Evolutionary conservation across 1,140 invertebrate species (phyloP), one percentile per base, ranked within the genome.

Genomic region (Steinernema khuongi): DNA sequence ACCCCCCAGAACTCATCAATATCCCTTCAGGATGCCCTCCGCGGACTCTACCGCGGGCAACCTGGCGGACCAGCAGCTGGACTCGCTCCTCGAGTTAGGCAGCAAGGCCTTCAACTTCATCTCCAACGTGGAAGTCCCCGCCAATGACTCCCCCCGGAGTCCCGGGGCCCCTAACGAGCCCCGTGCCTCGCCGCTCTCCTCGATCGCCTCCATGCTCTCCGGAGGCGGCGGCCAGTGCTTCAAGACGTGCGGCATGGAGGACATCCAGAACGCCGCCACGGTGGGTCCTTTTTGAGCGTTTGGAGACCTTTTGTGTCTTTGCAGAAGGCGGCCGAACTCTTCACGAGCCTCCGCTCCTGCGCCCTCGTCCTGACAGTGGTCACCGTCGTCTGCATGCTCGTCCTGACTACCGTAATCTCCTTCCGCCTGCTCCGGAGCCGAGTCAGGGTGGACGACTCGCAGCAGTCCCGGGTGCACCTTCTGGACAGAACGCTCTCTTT

Each of bases 201-300:
- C 50, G 19, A 11, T 60, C 11, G 50, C 50, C 19, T 60, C 50
- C 14, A 60, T 60, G 50, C 50, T 60, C 11, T n/a, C 50, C 7
- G 73, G 69, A 4, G 74, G 68, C 31, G 44, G 44, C 11, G 76
- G 79, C 19, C 79, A 77, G 19, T 83, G 81, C 67, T 84, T 83
- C 71, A 84, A 82, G 60, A 76, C 81, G 18, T 83, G 81, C 43
- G 81, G 81, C 36, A 83, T 85, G 83, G 81, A 83, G 41, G 81
- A 83, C 70, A 83, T 83, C 60, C 81, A 83, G 76, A 81, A 60
- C 28, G 81, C 81, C 28, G 83, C 81, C 1, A 78, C 77, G 72
- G 81, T 83, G 43, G 74, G 74, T 73, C n/a, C 36, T 41, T 41
- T n/a, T 41, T 41, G 7, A n/a, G 7, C n/a, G 7, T 41, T 41